These are phyloP conservation scores for Thera obeliscata DNA, from an alignment of 2,888 invertebrate genomes.

Conservation along the genomic window DNA sequence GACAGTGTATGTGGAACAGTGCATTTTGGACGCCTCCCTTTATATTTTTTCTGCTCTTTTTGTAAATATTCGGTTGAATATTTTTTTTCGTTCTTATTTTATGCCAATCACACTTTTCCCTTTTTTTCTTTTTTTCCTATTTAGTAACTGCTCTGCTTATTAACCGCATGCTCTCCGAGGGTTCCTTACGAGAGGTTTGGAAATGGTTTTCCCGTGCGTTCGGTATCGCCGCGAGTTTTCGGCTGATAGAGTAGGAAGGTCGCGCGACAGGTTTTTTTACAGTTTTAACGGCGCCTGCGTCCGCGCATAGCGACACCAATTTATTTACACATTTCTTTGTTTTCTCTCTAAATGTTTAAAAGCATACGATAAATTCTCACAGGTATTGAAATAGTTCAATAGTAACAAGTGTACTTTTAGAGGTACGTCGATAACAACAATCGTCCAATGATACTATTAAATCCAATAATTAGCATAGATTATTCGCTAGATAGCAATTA, in stretches of 20 bases:
- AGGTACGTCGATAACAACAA: not conserved
- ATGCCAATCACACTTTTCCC: constrained; percentile 82
- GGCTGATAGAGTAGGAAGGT: constrained; percentile 73
- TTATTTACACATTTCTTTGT: constrained; percentile 59
- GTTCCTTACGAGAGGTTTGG: constrained; percentile 35
- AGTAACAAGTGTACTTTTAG: not conserved
- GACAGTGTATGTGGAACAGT: constrained; percentile 74
- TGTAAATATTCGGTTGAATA: constrained; percentile 74
- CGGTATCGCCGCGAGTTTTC: constrained; percentile 62
- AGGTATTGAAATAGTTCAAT: not conserved
- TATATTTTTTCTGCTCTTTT: constrained; percentile 47
- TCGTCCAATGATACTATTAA: constrained; percentile 4
- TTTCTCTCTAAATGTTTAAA: constrained; percentile 36
- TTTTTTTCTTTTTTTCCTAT: constrained; percentile 58
- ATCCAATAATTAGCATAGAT: constrained; percentile 31
- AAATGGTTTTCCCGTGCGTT: constrained; percentile 48
- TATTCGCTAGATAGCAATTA: constrained; percentile 33
- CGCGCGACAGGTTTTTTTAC: constrained; percentile 79
- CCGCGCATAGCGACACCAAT: constrained; percentile 54
- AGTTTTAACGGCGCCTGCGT: constrained; percentile 77
- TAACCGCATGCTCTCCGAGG: constrained; percentile 64
- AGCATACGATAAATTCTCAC: not conserved
- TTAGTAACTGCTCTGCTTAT: constrained; percentile 57
- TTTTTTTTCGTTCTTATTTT: constrained; percentile 66
- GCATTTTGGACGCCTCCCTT: constrained; percentile 69